phyloP scores from a whole-genome alignment of 2,113 vertebrate species.

The Ochotona princeps region DNA sequence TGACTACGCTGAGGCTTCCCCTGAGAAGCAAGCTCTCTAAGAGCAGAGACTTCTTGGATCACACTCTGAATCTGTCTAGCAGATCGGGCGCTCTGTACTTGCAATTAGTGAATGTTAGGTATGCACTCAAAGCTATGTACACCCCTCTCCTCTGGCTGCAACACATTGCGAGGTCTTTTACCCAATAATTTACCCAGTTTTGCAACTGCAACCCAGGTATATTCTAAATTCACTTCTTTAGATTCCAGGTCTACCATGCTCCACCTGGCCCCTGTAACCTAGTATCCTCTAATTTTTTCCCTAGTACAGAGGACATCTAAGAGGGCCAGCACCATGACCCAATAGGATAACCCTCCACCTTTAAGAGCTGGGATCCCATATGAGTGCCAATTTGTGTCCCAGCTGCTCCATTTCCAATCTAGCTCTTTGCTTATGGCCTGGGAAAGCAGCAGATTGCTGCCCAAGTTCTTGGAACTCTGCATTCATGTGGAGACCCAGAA shows the following conservation, averaged over 20 bases:
- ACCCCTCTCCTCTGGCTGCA: neutral
- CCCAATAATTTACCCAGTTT: neutral
- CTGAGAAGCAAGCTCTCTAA: neutral
- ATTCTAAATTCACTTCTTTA: slow-evolving; percentile 12
- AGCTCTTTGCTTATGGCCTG: no score
- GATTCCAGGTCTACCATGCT: neutral
- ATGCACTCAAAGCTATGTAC: neutral
- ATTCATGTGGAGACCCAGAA: no score
- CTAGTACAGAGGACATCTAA: neutral
- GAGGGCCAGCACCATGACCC: neutral
- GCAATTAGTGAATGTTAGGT: neutral
- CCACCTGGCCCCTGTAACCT: neutral
- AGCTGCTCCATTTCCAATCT: no score
- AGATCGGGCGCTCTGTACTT: neutral
- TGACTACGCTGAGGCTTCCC: neutral
- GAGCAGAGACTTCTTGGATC: neutral
- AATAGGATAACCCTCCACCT: no score
- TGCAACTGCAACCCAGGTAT: neutral
- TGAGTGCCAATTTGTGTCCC: no score
- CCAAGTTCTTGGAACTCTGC: no score
- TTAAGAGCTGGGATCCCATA: no score
- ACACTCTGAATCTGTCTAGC: neutral
- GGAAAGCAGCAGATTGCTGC: no score
- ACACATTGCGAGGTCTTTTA: neutral
- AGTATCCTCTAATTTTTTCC: neutral